These are phyloP conservation scores for Oreochromis aureus DNA, from an alignment of 2,113 vertebrate species.

Conservation along the genomic window DNA sequence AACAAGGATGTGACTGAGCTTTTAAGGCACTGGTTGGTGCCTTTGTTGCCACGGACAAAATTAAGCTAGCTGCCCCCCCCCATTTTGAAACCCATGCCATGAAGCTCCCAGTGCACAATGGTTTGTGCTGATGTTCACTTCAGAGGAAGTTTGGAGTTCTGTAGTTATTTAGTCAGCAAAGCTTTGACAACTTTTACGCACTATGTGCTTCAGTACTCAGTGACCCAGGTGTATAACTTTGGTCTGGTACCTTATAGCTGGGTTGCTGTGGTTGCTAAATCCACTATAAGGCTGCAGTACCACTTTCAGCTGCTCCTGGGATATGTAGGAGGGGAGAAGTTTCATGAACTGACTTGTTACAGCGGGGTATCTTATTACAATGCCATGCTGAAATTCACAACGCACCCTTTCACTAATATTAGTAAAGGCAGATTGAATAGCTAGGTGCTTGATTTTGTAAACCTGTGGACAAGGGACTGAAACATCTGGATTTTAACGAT, in stretches of 20 bases:
- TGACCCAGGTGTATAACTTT: neutral
- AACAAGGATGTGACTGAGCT: neutral
- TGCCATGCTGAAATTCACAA: neutral
- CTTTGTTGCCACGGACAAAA: neutral
- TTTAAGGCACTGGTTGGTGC: neutral
- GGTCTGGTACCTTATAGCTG: neutral
- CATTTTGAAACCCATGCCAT: neutral
- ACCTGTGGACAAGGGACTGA: neutral
- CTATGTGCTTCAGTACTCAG: neutral
- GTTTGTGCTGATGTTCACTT: neutral
- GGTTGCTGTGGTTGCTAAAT: neutral
- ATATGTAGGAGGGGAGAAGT: neutral
- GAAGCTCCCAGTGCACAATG: neutral
- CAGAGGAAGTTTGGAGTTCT: neutral
- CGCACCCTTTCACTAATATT: neutral
- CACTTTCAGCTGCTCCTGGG: neutral
- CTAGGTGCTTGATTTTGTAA: neutral
- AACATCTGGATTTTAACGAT: neutral
- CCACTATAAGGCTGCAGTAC: neutral
- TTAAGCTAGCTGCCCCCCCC: neutral
- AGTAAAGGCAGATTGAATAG: neutral
- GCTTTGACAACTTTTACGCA: neutral
- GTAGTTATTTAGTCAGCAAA: neutral
- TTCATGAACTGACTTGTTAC: neutral
- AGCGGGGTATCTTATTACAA: neutral